Conservation (phyloP, 1,140 invertebrate species). For the Steinernema khuongi region DNA sequence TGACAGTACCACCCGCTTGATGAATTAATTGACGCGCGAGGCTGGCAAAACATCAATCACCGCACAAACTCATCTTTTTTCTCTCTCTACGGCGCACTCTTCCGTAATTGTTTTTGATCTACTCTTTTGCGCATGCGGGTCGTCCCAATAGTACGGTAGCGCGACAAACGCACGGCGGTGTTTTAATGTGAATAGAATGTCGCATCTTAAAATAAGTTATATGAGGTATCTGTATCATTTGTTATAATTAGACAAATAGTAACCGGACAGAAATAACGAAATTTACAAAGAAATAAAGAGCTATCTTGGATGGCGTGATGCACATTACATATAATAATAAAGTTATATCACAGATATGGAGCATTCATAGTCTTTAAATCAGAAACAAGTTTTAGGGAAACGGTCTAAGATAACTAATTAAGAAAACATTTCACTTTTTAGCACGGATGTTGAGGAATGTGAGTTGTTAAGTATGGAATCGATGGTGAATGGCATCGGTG, state of each 20-base stretch:
- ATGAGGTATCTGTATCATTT: no score
- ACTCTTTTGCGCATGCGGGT: background rate
- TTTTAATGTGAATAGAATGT: no score
- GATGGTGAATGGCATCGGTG: conserved; percentile 15
- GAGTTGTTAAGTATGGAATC: conserved; percentile 19
- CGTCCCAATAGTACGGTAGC: background rate
- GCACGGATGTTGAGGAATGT: background rate
- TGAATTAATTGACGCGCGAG: conserved; percentile 12
- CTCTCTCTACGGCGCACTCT: background rate
- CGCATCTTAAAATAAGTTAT: no score
- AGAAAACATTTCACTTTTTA: background rate
- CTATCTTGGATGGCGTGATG: no score
- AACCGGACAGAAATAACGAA: no score
- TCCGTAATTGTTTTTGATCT: conserved; percentile 6
- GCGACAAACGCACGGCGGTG: no score
- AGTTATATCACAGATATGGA: background rate
- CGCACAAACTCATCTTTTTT: background rate
- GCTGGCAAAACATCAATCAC: background rate
- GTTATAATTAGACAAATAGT: no score
- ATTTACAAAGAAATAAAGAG: no score
- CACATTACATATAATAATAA: background rate
- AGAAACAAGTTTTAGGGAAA: background rate
- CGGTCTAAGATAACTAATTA: background rate
- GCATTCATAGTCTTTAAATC: background rate
- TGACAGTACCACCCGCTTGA: background rate